Evolutionary conservation across 2,113 vertebrate genomes (phyloP).

Genomic region (Amia ocellicauda): DNA sequence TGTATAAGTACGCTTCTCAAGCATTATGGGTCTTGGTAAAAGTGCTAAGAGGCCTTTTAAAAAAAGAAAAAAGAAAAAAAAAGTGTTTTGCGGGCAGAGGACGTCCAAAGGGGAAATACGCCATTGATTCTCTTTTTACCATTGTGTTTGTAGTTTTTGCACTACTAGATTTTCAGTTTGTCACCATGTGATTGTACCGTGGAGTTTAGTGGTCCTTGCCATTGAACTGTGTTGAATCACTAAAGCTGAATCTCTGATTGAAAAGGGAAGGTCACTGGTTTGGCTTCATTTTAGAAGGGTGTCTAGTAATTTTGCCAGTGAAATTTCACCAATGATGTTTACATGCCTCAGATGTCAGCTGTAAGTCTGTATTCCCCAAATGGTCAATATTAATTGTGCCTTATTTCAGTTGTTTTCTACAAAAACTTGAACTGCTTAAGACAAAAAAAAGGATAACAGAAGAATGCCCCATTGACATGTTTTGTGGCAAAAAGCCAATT

Average conservation of each 20-base stretch:
- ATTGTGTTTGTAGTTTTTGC: constrained; percentile 65
- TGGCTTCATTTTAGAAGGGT: constrained; percentile 15
- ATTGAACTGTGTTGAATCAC: constrained; percentile 43
- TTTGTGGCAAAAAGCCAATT: constrained; percentile 61
- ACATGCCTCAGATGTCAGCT: constrained; percentile 61
- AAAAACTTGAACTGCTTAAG: constrained; percentile 79
- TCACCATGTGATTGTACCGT: constrained; percentile 68
- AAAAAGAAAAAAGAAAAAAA: constrained; percentile 34
- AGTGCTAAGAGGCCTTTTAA: constrained; percentile 1
- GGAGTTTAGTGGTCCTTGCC: constrained; percentile 43
- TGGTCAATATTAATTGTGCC: constrained; percentile 91
- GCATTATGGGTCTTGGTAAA: neutral
- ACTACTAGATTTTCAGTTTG: constrained; percentile 71
- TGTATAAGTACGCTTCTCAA: neutral
- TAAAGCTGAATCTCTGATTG: constrained; percentile 45
- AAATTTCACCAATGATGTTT: constrained; percentile 57
- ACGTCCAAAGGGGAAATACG: constrained; percentile 47
- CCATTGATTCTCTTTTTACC: constrained; percentile 46
- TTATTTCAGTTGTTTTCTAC: constrained; percentile 83
- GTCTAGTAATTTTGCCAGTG: constrained; percentile 33
- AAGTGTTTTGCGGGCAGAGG: too few species aligned
- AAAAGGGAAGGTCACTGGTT: constrained; percentile 56
- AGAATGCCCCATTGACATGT: constrained; percentile 37
- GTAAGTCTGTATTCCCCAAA: constrained; percentile 68
- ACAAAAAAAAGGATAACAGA: constrained; percentile 41